A percentile compares a stretch with the other conserved stretches of the same genome.
phyloP scores from a whole-genome alignment of 2,113 vertebrate species.

The Enhydra lutris region DNA sequence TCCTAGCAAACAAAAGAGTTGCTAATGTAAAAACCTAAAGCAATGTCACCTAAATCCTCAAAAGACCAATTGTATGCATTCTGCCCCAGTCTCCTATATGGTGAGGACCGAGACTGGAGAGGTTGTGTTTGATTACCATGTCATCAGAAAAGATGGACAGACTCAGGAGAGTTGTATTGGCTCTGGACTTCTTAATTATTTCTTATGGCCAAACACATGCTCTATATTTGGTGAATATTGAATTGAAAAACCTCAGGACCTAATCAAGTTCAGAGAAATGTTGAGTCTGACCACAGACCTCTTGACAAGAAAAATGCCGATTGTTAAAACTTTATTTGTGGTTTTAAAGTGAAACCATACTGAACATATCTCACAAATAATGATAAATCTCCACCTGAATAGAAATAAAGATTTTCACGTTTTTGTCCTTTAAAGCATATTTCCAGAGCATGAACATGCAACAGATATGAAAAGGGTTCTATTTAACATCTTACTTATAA shows the following conservation, averaged over 20 bases:
- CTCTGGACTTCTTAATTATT: conserved; percentile 52
- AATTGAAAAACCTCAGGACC: conserved; percentile 64
- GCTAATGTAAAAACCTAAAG: conserved; percentile 29
- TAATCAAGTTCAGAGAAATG: conserved; percentile 56
- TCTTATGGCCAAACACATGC: conserved; percentile 47
- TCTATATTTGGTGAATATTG: conserved; percentile 26
- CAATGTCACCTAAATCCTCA: conserved; percentile 7
- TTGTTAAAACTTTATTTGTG: conserved; percentile 74
- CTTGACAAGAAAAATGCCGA: conserved; percentile 70
- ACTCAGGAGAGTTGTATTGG: background rate
- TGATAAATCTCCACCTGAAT: conserved; percentile 60
- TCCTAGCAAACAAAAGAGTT: conserved; percentile 5
- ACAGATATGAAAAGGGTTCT: background rate
- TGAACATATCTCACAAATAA: conserved; percentile 63
- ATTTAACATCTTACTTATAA: conserved; percentile 29
- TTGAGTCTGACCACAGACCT: conserved; percentile 65
- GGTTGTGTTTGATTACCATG: background rate
- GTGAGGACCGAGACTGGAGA: background rate
- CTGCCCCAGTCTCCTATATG: background rate
- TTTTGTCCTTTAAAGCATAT: conserved; percentile 40
- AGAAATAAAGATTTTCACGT: conserved; percentile 55
- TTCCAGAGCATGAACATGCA: conserved; percentile 20
- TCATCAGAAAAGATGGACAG: background rate
- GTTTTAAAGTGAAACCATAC: conserved; percentile 75
- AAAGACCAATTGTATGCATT: conserved; percentile 46